Percentiles rank a stretch among this genome's conserved stretches.
phyloP scores from a whole-genome alignment of 2,888 invertebrate species.

The Boloria selene region DNA sequence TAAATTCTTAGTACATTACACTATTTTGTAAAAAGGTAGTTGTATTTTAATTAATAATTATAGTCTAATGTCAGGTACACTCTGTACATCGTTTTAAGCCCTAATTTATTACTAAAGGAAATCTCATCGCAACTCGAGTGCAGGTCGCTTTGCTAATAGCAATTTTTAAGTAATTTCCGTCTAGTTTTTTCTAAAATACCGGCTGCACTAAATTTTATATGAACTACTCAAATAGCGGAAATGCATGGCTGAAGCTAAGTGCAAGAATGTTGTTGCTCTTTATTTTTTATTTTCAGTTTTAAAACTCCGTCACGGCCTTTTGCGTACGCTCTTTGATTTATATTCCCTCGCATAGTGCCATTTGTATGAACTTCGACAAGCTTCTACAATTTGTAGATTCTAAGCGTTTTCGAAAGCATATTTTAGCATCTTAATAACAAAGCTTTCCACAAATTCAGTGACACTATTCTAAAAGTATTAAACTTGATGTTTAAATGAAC shows the following conservation, averaged over 20 bases:
- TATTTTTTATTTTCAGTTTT: conserved; percentile 35
- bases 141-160: conserved; percentile 22
- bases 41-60: neutral
- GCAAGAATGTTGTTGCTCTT: conserved; percentile 33
- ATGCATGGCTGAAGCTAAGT: conserved; percentile 40
- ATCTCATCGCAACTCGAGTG: conserved; percentile 19
- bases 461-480: neutral
- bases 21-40: no score
- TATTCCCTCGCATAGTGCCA: conserved; percentile 19
- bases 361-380: conserved; percentile 8
- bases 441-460: neutral
- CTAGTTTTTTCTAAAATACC: conserved; percentile 34
- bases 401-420: conserved; percentile 10
- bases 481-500: no score
- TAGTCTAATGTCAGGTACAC: neutral
- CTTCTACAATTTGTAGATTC: conserved; percentile 9
- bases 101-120: conserved; percentile 27
- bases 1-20: no score
- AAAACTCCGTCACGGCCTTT: conserved; percentile 35
- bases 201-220: conserved; percentile 42
- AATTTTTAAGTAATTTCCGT: conserved; percentile 38
- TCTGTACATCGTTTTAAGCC: conserved; percentile 6
- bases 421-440: conserved; percentile 10
- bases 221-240: conserved; percentile 41
- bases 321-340: conserved; percentile 35